Evolutionary conservation across 92 coral and sea anemone species (phyloP).

Genomic region (Epizoanthus rinbou): DNA sequence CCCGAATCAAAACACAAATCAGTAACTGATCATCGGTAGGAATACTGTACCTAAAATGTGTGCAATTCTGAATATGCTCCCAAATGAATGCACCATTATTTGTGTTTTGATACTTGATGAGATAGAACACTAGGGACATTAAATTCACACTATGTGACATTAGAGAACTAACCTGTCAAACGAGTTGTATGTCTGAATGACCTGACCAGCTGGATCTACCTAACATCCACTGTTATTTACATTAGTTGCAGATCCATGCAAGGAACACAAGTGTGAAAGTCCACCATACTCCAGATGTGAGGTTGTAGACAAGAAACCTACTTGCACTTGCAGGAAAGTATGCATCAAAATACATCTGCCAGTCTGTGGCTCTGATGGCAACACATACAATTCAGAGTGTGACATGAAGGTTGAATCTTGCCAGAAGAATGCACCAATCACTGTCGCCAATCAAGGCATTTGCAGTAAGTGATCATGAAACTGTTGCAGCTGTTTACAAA

Average conservation of each 20-base stretch:
- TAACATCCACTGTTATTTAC: not conserved
- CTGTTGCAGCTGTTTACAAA: not conserved
- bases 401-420: conserved; percentile 32
- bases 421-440: conserved; percentile 21
- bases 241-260: conserved; percentile 34
- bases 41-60: too few relatives aligned
- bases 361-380: conserved; percentile 35
- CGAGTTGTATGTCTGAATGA: not conserved
- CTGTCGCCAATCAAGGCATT: conserved; percentile 17
- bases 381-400: conserved; percentile 26
- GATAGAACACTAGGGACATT: too few relatives aligned
- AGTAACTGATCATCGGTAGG: too few relatives aligned
- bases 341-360: conserved; percentile 30
- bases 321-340: conserved; percentile 51
- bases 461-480: conserved; percentile 17
- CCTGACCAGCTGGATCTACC: not conserved
- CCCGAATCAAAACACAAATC: too few relatives aligned
- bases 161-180: too few relatives aligned
- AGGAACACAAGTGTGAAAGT: conserved; percentile 16
- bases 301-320: conserved; percentile 50
- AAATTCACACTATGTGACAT: too few relatives aligned
- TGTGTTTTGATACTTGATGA: too few relatives aligned
- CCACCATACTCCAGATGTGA: conserved; percentile 63
- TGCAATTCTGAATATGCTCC: too few relatives aligned
- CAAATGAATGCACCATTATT: too few relatives aligned